These are phyloP conservation scores for Melanotaenia duboulayi DNA, from an alignment of 2,113 vertebrate genomes.

Conservation along the genomic window DNA sequence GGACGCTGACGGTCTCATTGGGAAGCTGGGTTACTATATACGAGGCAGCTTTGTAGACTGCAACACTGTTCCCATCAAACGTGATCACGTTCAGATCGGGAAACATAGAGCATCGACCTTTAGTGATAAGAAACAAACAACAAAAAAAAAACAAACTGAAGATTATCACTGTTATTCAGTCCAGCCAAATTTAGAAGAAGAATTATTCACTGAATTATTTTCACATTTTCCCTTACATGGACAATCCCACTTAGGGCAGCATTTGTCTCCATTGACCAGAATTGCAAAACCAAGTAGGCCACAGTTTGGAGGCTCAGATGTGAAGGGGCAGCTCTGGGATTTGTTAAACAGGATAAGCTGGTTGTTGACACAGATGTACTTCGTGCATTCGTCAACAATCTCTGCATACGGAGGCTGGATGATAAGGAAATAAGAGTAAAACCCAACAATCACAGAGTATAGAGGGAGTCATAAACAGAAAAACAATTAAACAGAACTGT, in stretches of 20 bases:
- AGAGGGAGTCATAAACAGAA: background rate
- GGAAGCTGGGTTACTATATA: conserved; percentile 88
- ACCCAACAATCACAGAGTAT: background rate
- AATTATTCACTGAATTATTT: too few relatives aligned
- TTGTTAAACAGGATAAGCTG: conserved; percentile 92
- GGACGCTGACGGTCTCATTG: conserved; percentile 88
- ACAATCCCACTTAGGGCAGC: conserved; percentile 96
- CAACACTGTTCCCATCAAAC: conserved; percentile 90
- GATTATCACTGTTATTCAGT: conserved; percentile 4
- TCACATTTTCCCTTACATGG: conserved; percentile 87
- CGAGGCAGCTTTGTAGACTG: conserved; percentile 91
- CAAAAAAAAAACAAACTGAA: background rate
- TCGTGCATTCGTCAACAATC: conserved; percentile 88
- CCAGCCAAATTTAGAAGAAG: background rate
- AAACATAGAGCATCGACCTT: conserved; percentile 95
- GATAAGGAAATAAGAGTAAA: conserved; percentile 1
- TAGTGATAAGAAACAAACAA: conserved; percentile 14
- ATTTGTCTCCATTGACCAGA: conserved; percentile 91
- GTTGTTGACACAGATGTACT: conserved; percentile 92
- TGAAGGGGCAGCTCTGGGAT: conserved; percentile 90
- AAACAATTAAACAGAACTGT: background rate
- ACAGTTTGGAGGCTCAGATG: conserved; percentile 86
- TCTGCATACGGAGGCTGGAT: conserved; percentile 81
- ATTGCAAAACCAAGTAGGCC: conserved; percentile 92
- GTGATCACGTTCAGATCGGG: conserved; percentile 94